Conservation (phyloP, 2,888 invertebrate genomes). For the Folsomia candida region DNA sequence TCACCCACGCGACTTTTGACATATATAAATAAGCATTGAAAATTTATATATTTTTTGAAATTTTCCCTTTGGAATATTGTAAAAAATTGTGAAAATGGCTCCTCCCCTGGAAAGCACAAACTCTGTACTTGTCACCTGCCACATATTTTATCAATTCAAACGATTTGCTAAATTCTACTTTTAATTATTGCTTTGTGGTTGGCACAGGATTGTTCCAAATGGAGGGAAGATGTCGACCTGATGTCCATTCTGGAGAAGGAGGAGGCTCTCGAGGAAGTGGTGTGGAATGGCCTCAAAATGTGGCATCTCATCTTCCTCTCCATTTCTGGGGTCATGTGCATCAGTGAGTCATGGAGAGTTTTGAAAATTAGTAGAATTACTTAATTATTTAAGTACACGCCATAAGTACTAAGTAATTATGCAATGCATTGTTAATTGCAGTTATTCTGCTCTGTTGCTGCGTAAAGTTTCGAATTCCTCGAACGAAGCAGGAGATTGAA, state of each 20-base stretch:
- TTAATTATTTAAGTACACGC: neutral
- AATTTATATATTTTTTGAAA: too few relatives aligned
- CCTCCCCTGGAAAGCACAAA: too few relatives aligned
- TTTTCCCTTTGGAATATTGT: too few relatives aligned
- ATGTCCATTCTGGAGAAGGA: slow-evolving; percentile 51
- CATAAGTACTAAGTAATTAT: neutral
- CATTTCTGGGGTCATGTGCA: slow-evolving; percentile 57
- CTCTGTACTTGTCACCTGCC: too few relatives aligned
- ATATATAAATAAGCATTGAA: too few relatives aligned
- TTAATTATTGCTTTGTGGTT: neutral
- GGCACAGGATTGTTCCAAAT: neutral
- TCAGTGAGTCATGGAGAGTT: slow-evolving; percentile 34
- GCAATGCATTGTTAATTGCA: too few relatives aligned
- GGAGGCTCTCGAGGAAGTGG: slow-evolving; percentile 71
- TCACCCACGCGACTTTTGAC: too few relatives aligned
- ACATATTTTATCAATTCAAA: neutral
- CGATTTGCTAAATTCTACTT: neutral
- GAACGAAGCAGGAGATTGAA: slow-evolving; percentile 93
- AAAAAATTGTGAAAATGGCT: too few relatives aligned
- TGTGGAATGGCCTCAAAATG: slow-evolving; percentile 68
- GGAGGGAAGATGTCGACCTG: neutral
- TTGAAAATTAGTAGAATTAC: too few relatives aligned
- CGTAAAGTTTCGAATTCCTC: slow-evolving; percentile 82
- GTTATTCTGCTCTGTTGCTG: slow-evolving; percentile 87
- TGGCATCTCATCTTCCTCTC: slow-evolving; percentile 79